Evolutionary conservation across 2,797 vertebrate species (phyloP).

Genomic region (Lagorchestes hirsutus): DNA sequence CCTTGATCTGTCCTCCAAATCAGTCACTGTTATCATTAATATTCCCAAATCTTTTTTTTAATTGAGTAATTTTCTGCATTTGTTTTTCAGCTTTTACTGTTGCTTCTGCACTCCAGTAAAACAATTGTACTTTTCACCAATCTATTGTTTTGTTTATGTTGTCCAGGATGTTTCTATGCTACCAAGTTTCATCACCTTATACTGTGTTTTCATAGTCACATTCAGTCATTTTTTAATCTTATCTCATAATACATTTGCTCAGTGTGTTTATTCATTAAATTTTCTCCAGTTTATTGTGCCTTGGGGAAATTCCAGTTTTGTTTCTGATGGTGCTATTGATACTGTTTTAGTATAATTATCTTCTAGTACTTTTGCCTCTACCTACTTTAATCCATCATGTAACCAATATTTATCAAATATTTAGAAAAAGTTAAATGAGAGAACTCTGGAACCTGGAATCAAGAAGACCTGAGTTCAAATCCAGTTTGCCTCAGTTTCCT

Average conservation of each 20-base stretch:
- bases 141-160: not conserved
- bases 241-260: not conserved
- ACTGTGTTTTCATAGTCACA: not conserved
- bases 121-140: not conserved
- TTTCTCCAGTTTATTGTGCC: not conserved
- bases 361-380: not conserved
- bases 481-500: not conserved
- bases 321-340: not conserved
- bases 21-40: not conserved
- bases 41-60: not conserved
- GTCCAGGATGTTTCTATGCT: not conserved
- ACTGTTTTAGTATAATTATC: not conserved
- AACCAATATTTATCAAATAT: not conserved
- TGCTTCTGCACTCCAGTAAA: not conserved
- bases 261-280: not conserved
- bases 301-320: not conserved
- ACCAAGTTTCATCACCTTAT: not conserved
- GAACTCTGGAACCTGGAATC: not conserved
- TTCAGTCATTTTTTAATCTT: not conserved
- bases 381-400: not conserved
- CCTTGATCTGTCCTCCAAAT: not conserved
- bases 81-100: not conserved
- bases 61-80: not conserved
- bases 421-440: not conserved
- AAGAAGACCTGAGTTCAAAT: not conserved